phyloP scores from a whole-genome alignment of 2,113 vertebrate genomes.

The Sturnira hondurensis region DNA sequence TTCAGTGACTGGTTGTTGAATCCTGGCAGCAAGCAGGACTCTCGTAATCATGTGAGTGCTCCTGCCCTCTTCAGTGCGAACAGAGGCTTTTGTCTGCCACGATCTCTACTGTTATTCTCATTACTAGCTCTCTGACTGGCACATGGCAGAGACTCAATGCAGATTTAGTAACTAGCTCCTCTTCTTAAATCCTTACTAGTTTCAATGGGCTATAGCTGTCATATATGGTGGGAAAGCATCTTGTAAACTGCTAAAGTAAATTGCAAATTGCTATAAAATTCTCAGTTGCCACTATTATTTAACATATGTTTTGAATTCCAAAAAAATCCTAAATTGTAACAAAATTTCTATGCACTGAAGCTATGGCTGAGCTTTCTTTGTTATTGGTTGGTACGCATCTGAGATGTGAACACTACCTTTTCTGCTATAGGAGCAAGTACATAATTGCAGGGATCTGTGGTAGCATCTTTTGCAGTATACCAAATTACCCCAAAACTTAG shows the following conservation, averaged over 20 bases:
- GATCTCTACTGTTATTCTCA: not conserved
- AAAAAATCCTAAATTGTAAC: not conserved
- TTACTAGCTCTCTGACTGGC: not conserved
- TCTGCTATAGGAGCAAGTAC: not conserved
- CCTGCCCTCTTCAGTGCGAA: conserved; percentile 13
- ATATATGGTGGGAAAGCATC: not conserved
- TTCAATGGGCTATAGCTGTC: not conserved
- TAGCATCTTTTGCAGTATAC: not conserved
- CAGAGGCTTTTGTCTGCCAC: not conserved
- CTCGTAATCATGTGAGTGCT: not conserved
- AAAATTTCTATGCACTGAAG: not conserved
- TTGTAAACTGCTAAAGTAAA: conserved; percentile 4
- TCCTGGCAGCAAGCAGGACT: not conserved
- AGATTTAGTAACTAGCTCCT: not conserved
- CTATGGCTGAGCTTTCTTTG: not conserved
- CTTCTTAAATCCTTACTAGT: not conserved
- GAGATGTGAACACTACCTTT: not conserved
- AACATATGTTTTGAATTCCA: not conserved
- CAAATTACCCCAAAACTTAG: not conserved
- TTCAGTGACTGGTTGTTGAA: conserved; percentile 20
- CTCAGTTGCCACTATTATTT: not conserved
- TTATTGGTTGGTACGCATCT: not conserved
- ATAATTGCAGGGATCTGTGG: not conserved
- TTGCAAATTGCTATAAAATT: not conserved
- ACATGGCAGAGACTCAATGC: not conserved